Evolutionary conservation across 1,140 invertebrate genomes (phyloP).

Genomic region (Lepidurus apus): DNA sequence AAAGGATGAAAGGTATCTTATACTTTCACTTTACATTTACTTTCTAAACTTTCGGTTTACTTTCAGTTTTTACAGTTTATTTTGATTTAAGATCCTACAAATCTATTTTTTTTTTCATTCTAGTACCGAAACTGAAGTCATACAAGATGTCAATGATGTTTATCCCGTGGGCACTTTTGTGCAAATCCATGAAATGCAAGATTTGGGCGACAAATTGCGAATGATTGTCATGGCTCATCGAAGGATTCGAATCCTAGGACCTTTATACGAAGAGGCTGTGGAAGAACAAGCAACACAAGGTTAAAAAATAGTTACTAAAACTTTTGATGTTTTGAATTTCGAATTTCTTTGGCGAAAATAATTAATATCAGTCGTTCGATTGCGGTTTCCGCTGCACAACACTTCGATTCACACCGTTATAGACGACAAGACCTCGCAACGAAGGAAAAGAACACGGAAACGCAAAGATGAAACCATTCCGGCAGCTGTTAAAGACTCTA

Average conservation of each 20-base stretch:
- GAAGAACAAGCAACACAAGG: conserved; percentile 47
- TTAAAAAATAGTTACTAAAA: conserved; percentile 33
- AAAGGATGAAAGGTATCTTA: conserved; percentile 73
- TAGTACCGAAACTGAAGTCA: conserved; percentile 79
- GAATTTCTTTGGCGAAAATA: conserved; percentile 27
- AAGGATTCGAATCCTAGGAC: conserved; percentile 71
- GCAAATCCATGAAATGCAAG: conserved; percentile 95
- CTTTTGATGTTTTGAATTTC: neutral
- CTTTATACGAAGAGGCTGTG: conserved; percentile 62
- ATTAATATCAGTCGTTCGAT: conserved; percentile 29
- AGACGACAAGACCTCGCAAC: conserved; percentile 34
- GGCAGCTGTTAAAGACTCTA: conserved; percentile 36
- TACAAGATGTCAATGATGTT: conserved; percentile 77
- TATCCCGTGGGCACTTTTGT: conserved; percentile 93
- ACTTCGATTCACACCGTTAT: conserved; percentile 36
- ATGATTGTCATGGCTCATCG: conserved; percentile 92
- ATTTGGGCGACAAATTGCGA: conserved; percentile 82
- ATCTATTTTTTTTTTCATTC: conserved; percentile 36
- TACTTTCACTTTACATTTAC: neutral
- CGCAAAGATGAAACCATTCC: conserved; percentile 37
- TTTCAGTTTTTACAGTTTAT: too few relatives aligned
- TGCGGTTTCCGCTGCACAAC: conserved; percentile 37
- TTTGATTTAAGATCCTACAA: neutral
- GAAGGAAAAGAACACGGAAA: conserved; percentile 31
- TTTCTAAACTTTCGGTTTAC: too few relatives aligned